Base-by-base conservation (phyloP, 2,888 invertebrate species). In the Orthosia cruda region DNA sequence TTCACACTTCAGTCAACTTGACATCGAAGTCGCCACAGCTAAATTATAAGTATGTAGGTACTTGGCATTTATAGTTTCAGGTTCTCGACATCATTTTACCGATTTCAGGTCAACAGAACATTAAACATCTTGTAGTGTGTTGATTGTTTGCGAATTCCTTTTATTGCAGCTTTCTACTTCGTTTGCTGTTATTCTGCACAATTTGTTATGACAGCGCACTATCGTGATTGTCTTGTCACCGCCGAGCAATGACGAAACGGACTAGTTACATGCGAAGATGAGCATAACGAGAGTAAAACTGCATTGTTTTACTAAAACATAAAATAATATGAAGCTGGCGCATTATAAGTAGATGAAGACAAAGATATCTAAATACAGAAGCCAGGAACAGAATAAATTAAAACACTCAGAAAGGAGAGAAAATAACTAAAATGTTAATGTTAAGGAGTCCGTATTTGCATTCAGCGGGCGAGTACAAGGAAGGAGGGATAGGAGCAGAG, bases 381-480 rank as follows among this genome's bases (percentile, higher is more conserved):
- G 83, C 82, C 83, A 79, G 83, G 86, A 83, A 80, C 81, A 84
- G 88, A 89, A 88, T 90, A 90, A 89, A 89, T 90, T 91, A 89
- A 87, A 88, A 87, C 71, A 71, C 76, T 72, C 65, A 72, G 82
- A 86, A 84, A 81, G 66, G 58, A 86, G 81, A 82, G 81, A 91
- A 89, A 88, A 89, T 89, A 90, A 88, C 87, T 87, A 90, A 91
- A 92, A 92, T 89, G 90, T 91, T 90, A 84, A 89, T 87, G 74
- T 87, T 84, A 80, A 87, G 89, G 92, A 91, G 91, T 89, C 89
- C 92, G 91, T 90, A 93, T 95, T 94, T 93, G 93, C 93, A 96
- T 95, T 94, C 91, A 92, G 91, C 91, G 89, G 89, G 85, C 91
- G 91, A 89, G 85, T 87, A 89, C 83, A 81, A 86, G 88, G 86